Evolutionary conservation across 2,888 invertebrate species (phyloP).

Genomic region (Tubulanus polymorphus): DNA sequence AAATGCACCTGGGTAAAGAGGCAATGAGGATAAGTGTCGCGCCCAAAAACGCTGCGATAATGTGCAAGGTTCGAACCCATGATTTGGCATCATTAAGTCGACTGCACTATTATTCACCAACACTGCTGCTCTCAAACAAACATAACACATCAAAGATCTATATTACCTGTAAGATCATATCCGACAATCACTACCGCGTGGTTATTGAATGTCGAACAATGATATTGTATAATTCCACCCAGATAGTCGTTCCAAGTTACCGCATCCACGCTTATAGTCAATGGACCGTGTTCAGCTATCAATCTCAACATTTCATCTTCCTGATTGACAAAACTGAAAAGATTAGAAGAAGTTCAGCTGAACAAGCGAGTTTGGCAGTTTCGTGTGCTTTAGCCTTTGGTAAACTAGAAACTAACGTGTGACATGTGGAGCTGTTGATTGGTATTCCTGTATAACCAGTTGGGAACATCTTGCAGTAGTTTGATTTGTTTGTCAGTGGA

Average conservation of each 20-base stretch:
- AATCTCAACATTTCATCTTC: slow-evolving; percentile 63
- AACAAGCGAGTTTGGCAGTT: background rate
- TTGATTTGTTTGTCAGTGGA: slow-evolving; percentile 57
- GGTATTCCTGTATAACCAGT: slow-evolving; percentile 35
- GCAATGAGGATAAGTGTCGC: too few relatives aligned
- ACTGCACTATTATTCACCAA: too few relatives aligned
- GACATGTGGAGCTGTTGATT: slow-evolving; percentile 63
- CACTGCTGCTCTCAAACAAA: too few relatives aligned
- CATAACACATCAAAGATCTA: background rate
- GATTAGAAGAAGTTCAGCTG: background rate
- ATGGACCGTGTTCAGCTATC: slow-evolving; percentile 70
- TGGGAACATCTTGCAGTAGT: slow-evolving; percentile 40
- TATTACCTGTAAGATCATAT: slow-evolving; percentile 66
- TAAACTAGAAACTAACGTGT: slow-evolving; percentile 58
- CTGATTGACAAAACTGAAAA: slow-evolving; percentile 61
- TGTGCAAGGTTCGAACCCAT: too few relatives aligned
- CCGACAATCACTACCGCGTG: slow-evolving; percentile 81
- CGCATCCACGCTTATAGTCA: slow-evolving; percentile 78
- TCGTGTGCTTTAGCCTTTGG: background rate
- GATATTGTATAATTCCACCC: slow-evolving; percentile 76
- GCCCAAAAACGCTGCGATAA: too few relatives aligned
- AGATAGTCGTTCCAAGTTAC: slow-evolving; percentile 81
- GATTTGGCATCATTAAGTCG: too few relatives aligned
- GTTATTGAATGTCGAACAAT: slow-evolving; percentile 69
- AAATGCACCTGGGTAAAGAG: too few relatives aligned